Base-by-base conservation (phyloP, 2,888 invertebrate genomes). In the Philereme transversata region DNA sequence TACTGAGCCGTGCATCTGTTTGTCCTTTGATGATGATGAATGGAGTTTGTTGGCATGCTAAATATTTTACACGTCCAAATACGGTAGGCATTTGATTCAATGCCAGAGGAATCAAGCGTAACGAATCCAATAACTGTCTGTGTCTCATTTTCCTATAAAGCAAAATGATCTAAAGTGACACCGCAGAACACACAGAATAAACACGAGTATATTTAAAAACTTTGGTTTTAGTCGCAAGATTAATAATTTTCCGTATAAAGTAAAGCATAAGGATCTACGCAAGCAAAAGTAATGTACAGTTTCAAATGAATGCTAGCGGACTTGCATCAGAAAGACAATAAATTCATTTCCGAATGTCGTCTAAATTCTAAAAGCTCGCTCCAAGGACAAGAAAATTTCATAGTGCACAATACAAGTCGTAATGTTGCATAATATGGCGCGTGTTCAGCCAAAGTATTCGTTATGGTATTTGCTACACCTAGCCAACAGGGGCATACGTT, bases 401-500 rank as follows among this genome's bases (percentile, higher is more conserved):
- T 79, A 85, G 81, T 81, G 81, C 82, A 87, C 83, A 86, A 87
- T 87, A 86, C 85, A 86, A 83, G 84, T 80, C 76, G 84, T 87
- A 89, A 85, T 82, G 84, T 91, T 91, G 90, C 90, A 90, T 91
- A 91, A 91, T 89, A 90, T 84, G 84, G 82, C 87, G 85, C 86
- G 87, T 86, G 86, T 88, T 88, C 88, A 86, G 86, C 89, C 87
- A 90, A 92, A 92, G 86, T 91, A 90, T 91, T 91, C 91, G 90
- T 90, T 90, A 90, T 89, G 90, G 90, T 88, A 90, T 92, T 91
- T 89, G 90, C 87, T 90, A 87, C 90, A 90, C 89, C 89, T 88
- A 89, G 89, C 89, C 88, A 90, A 88, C 88, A 81, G 83, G 86
- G 86, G 89, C 91, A 90, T 91, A 91, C 87, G 90, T 89, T 90